Base-by-base conservation (phyloP, 2,888 invertebrate species). In the Drosophila neonasuta region DNA sequence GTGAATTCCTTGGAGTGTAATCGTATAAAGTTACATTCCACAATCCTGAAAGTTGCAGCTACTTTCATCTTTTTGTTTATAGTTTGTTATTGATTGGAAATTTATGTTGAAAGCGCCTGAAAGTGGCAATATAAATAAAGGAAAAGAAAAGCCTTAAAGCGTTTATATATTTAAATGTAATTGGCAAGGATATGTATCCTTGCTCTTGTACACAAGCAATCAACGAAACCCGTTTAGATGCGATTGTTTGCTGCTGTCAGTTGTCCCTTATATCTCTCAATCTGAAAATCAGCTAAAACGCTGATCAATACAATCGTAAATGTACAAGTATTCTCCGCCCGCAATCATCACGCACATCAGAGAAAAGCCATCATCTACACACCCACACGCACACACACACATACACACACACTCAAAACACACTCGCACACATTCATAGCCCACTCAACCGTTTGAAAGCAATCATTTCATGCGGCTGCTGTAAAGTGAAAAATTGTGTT, bases 401-500 rank as follows among this genome's bases (percentile, higher is more conserved):
- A 13, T 8, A 11, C 36, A 29, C 7, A 20, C 1, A 32, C 17
- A 36, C 10, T 20, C 20, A 5, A 20, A 20, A 11, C 36, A 15
- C 29, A 15, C 46, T n/a, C 57, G 20, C n/a, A n/a, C 10, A 1
- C 29, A 17, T 3, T 1, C 10, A 15, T 1, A 32, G 1, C 34
- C 10, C 20, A 45, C n/a, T 13, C 20, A 15, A 15, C 3, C 57
- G 13, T 42, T 41, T 45, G 41, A 30, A 29, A 42, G 34, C 52
- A 52, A 15, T 8, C 34, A 17, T 32, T 41, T 20, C 15, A 17
- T 34, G 30, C 36, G 59, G 20, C 20, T 46, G 44, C 6, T 17
- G 68, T 44, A 24, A 45, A 77, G 59, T 71, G 58, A 24, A 45
- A 67, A 73, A 68, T 60, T 6, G 7, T 63, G 68, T 68, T 63